These are phyloP conservation scores for Myiotriccus ornatus DNA, from an alignment of 2,797 vertebrate species.

Conservation along the genomic window DNA sequence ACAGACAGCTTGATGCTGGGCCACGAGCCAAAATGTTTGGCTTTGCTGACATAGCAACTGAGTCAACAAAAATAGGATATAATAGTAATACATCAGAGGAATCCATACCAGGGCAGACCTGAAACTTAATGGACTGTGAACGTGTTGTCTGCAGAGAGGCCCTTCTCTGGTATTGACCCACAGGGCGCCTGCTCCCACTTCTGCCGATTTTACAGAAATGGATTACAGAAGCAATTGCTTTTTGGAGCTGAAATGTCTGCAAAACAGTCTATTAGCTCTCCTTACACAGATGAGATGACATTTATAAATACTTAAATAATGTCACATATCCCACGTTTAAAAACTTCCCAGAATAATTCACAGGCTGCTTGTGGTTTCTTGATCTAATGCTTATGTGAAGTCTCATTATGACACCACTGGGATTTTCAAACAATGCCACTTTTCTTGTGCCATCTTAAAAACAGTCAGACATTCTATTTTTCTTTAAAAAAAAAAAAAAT, in stretches of 20 bases:
- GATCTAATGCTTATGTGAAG: slow-evolving; percentile 58
- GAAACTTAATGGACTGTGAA: slow-evolving; percentile 81
- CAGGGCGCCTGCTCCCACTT: slow-evolving; percentile 59
- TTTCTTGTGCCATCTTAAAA: slow-evolving; percentile 36
- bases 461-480: slow-evolving; percentile 17
- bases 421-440: slow-evolving; percentile 55
- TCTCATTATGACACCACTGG: slow-evolving; percentile 34
- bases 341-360: slow-evolving; percentile 70
- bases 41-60: slow-evolving; percentile 94
- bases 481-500: background rate
- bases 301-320: slow-evolving; percentile 79
- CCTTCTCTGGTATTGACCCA: slow-evolving; percentile 78
- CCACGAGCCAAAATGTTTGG: slow-evolving; percentile 84
- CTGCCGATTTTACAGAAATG: slow-evolving; percentile 66
- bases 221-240: slow-evolving; percentile 71
- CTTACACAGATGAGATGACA: slow-evolving; percentile 69
- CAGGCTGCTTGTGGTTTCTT: slow-evolving; percentile 46
- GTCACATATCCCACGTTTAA: slow-evolving; percentile 56
- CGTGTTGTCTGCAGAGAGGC: slow-evolving; percentile 68
- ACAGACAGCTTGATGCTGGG: slow-evolving; percentile 88
- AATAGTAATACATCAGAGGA: slow-evolving; percentile 87
- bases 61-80: slow-evolving; percentile 89
- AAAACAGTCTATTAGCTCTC: slow-evolving; percentile 74
- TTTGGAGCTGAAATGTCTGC: slow-evolving; percentile 65
- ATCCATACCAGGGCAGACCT: slow-evolving; percentile 81